Conservation (phyloP, 2,797 vertebrate species). For the Sebastes cheni region DNA sequence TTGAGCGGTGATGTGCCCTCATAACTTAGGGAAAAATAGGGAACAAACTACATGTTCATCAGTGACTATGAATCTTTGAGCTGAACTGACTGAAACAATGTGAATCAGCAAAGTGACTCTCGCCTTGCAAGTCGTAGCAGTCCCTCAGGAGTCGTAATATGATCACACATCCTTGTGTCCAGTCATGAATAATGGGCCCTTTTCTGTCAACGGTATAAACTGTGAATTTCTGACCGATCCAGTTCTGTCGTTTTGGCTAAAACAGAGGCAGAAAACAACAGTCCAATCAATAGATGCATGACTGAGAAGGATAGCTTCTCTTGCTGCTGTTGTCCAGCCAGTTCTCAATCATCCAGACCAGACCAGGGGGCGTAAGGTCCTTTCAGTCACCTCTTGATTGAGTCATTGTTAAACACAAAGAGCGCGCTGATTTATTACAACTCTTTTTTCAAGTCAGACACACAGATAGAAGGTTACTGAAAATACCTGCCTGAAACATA, state of each 20-base stretch:
- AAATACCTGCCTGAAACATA: conserved; percentile 17
- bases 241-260: background rate
- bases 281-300: background rate
- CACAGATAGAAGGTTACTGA: background rate
- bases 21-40: background rate
- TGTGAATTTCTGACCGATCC: background rate
- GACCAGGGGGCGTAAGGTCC: background rate
- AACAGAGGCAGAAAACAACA: background rate
- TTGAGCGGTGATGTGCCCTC: background rate
- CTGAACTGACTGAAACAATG: background rate
- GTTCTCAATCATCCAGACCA: conserved; percentile 20
- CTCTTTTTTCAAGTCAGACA: background rate
- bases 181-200: background rate
- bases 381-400: background rate
- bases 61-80: background rate
- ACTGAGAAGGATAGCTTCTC: background rate
- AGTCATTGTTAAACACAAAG: conserved; percentile 19
- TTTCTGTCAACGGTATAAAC: background rate
- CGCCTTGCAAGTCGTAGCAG: background rate
- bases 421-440: conserved; percentile 11
- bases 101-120: background rate
- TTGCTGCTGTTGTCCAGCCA: background rate
- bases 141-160: background rate
- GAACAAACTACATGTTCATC: background rate
- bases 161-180: background rate